Conservation (phyloP, 2,113 vertebrate species). For the Megalops atlanticus region DNA sequence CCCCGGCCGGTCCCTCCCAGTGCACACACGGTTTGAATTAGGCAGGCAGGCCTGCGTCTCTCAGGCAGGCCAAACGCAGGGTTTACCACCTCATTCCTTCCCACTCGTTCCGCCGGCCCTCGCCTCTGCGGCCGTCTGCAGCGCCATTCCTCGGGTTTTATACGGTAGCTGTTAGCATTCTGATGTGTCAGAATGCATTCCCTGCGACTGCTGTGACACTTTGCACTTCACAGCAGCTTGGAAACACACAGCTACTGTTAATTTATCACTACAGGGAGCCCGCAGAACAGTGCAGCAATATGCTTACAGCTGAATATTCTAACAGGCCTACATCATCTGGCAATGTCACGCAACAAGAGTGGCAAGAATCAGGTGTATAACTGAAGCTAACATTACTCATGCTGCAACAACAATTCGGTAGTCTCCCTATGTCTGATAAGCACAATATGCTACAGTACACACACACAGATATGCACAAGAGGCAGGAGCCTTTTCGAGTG, state of each 20-base stretch:
- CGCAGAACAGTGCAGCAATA: background rate
- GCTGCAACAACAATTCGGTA: background rate
- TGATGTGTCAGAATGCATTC: constrained; percentile 45
- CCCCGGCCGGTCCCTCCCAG: background rate
- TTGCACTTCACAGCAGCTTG: background rate
- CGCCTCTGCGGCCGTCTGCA: constrained; percentile 36
- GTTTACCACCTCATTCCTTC: constrained; percentile 56
- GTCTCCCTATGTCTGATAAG: too few relatives aligned
- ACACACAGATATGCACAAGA: too few relatives aligned
- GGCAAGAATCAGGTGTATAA: background rate
- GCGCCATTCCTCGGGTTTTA: constrained; percentile 48
- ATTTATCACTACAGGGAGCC: background rate
- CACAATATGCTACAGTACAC: too few relatives aligned
- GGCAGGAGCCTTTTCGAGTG: background rate
- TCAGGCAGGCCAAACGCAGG: constrained; percentile 37
- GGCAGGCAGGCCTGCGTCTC: constrained; percentile 30
- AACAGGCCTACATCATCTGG: background rate
- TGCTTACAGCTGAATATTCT: background rate
- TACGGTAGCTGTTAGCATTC: constrained; percentile 45
- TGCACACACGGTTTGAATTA: constrained; percentile 52
- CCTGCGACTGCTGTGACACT: constrained; percentile 27
- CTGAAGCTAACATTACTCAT: background rate
- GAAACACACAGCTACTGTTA: background rate
- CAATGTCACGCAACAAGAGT: background rate
- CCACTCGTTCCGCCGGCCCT: constrained; percentile 35